A percentile compares a stretch with the other conserved stretches of the same genome.
These are phyloP conservation scores for Holothuria glaberrima DNA, from an alignment of 35 echinoderm and acorn worm genomes.

Conservation along the genomic window DNA sequence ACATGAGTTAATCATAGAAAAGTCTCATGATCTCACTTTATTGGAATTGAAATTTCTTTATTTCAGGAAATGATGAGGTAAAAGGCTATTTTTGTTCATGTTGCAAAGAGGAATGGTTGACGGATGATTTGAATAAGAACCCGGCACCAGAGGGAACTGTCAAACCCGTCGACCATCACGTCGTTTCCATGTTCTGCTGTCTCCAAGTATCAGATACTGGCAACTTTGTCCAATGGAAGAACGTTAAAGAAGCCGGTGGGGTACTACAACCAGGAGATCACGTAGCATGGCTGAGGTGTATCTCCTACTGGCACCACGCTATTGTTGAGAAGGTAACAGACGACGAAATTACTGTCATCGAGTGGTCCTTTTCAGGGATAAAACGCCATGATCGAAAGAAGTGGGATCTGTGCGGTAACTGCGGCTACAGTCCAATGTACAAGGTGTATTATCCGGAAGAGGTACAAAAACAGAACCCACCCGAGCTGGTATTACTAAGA, in stretches of 20 bases:
- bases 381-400: neutral
- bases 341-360: constrained; percentile 33
- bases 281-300: no score
- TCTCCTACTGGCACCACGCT: no score
- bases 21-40: neutral
- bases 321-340: constrained; percentile 25
- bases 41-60: neutral
- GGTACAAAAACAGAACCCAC: neutral
- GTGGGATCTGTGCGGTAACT: neutral
- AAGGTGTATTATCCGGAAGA: no score
- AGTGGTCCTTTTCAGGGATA: constrained; percentile 41
- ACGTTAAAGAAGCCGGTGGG: no score
- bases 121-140: no score
- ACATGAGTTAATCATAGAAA: no score
- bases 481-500: constrained; percentile 45
- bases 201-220: constrained; percentile 23
- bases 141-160: no score
- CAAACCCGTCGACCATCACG: no score
- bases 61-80: neutral
- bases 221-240: constrained; percentile 26
- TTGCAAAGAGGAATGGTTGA: constrained; percentile 18
- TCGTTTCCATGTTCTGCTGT: neutral
- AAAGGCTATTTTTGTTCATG: neutral
- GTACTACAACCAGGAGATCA: no score
- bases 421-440: constrained; percentile 46